Evolutionary conservation across 2,113 vertebrate genomes (phyloP).

Genomic region (Otis tarda): DNA sequence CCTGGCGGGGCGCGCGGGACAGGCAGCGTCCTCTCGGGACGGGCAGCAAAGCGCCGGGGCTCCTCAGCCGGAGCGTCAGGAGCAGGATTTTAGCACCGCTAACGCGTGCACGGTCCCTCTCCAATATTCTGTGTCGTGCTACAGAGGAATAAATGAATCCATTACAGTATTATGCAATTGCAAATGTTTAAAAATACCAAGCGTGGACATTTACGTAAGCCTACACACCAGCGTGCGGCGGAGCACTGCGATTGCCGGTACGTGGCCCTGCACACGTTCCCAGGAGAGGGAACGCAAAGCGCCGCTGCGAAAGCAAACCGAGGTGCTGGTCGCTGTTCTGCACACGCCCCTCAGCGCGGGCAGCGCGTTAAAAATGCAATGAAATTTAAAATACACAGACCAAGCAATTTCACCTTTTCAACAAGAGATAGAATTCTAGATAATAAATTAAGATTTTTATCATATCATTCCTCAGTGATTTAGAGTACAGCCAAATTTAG

Average conservation of each 20-base stretch:
- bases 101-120: neutral
- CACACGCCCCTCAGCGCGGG: neutral
- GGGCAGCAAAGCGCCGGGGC: neutral
- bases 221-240: rapidly evolving
- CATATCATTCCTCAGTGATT: neutral
- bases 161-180: constrained; percentile 13
- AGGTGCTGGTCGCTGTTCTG: neutral
- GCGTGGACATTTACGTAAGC: neutral
- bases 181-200: constrained; percentile 15
- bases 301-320: neutral
- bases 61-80: neutral
- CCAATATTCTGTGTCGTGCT: neutral
- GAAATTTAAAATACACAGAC: neutral
- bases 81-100: neutral
- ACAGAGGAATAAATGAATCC: constrained; percentile 6
- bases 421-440: neutral
- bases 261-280: neutral
- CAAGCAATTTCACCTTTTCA: neutral
- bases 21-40: neutral
- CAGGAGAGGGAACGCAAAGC: neutral
- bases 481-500: neutral
- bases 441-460: neutral
- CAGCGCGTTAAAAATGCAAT: neutral
- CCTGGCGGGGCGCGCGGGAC: neutral
- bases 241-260: neutral